A percentile compares a stretch with the other conserved stretches of the same genome.
These are phyloP conservation scores for Sphenodon punctatus DNA, from an alignment of 2,797 vertebrate species.

Conservation along the genomic window DNA sequence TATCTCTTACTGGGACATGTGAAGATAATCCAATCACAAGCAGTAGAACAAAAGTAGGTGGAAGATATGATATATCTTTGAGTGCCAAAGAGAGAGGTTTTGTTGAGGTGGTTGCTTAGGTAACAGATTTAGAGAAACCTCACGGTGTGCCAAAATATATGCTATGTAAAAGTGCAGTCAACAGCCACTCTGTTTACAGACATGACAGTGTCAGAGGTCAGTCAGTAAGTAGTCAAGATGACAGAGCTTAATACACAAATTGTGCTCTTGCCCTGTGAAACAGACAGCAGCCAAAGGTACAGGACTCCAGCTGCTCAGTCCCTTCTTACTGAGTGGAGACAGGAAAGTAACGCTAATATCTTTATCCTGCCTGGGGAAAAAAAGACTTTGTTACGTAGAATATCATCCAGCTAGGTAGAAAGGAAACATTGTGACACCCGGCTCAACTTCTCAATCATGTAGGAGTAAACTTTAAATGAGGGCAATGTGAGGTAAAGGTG, in stretches of 20 bases:
- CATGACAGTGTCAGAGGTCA: constrained; percentile 23
- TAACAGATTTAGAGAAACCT: not conserved
- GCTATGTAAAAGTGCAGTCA: constrained; percentile 1
- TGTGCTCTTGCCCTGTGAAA: not conserved
- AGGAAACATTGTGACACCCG: not conserved
- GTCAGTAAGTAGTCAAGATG: not conserved
- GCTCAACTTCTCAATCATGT: not conserved
- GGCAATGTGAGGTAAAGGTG: too few relatives aligned
- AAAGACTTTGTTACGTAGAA: not conserved
- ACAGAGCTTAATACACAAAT: not conserved
- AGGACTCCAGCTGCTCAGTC: not conserved
- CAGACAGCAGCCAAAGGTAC: not conserved
- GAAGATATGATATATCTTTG: not conserved
- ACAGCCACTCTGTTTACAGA: not conserved
- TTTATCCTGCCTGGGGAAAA: not conserved
- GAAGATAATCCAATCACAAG: not conserved
- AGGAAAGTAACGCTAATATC: not conserved
- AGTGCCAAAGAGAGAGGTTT: not conserved
- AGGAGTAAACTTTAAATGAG: not conserved
- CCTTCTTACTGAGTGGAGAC: not conserved
- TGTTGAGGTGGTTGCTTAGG: not conserved
- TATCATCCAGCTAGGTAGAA: not conserved
- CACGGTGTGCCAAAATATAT: constrained; percentile 8
- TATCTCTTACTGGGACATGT: constrained; percentile 8
- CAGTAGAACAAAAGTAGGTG: not conserved